Evolutionary conservation across 2,113 vertebrate genomes (phyloP).

Genomic region (Tachuris rubrigastra): DNA sequence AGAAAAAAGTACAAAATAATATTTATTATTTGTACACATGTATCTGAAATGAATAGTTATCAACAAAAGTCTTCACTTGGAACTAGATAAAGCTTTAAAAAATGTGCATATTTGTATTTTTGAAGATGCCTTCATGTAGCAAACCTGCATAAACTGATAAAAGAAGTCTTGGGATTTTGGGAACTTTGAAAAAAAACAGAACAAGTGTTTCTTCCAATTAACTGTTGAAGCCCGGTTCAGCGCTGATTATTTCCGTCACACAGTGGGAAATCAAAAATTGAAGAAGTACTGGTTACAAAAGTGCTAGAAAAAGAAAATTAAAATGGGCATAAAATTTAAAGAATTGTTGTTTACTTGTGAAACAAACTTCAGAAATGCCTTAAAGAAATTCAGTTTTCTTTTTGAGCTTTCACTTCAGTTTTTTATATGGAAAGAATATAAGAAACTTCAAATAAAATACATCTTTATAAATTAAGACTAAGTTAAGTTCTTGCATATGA

Average conservation of each 20-base stretch:
- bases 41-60: conserved; percentile 11
- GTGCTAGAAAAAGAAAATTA: conserved; percentile 35
- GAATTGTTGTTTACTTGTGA: background rate
- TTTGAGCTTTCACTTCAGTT: background rate
- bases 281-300: conserved; percentile 21
- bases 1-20: background rate
- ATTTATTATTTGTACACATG: background rate
- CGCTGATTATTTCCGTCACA: conserved; percentile 55
- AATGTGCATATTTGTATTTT: conserved; percentile 37
- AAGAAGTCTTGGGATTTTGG: conserved; percentile 36
- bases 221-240: conserved; percentile 22
- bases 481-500: background rate
- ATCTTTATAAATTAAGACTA: background rate
- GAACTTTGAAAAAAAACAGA: background rate
- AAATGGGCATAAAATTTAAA: conserved; percentile 38
- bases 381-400: background rate
- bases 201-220: conserved; percentile 47
- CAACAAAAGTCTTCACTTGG: conserved; percentile 5
- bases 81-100: conserved; percentile 1
- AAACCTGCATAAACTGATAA: conserved; percentile 64
- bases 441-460: background rate
- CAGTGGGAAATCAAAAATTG: background rate
- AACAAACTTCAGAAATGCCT: conserved; percentile 5
- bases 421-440: conserved; percentile 13
- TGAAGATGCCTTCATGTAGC: conserved; percentile 13